These are phyloP conservation scores for Coreius guichenoti DNA, from an alignment of 2,797 vertebrate genomes.

Conservation along the genomic window DNA sequence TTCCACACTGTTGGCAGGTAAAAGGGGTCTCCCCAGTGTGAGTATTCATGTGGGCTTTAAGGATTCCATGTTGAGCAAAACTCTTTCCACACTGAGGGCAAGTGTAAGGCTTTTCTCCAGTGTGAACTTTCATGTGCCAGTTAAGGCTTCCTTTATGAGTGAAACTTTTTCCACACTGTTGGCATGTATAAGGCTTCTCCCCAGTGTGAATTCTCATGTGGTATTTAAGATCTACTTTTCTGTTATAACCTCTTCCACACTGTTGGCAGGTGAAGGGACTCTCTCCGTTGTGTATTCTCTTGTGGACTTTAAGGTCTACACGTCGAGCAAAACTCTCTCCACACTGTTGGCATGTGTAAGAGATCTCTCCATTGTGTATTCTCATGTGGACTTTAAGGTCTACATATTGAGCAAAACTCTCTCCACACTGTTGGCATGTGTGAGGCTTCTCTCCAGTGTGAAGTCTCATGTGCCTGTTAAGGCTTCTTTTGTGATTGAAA, in stretches of 20 bases:
- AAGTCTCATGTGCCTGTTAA: not conserved
- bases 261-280: not conserved
- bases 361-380: not conserved
- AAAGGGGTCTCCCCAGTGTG: no score
- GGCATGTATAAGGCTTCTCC: no score
- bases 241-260: not conserved
- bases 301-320: not conserved
- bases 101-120: no score
- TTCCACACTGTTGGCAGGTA: no score
- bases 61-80: no score
- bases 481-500: not conserved
- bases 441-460: not conserved
- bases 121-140: no score
- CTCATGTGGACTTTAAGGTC: constrained; percentile 7
- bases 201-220: not conserved
- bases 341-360: not conserved
- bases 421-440: not conserved
- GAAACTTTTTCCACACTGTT: no score
- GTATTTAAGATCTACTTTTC: not conserved
- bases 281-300: not conserved
- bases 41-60: no score
- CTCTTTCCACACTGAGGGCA: no score
- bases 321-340: not conserved
- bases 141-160: no score
- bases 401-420: not conserved